Conservation (phyloP, 2,113 vertebrate genomes). For the Nettapus auritus region DNA sequence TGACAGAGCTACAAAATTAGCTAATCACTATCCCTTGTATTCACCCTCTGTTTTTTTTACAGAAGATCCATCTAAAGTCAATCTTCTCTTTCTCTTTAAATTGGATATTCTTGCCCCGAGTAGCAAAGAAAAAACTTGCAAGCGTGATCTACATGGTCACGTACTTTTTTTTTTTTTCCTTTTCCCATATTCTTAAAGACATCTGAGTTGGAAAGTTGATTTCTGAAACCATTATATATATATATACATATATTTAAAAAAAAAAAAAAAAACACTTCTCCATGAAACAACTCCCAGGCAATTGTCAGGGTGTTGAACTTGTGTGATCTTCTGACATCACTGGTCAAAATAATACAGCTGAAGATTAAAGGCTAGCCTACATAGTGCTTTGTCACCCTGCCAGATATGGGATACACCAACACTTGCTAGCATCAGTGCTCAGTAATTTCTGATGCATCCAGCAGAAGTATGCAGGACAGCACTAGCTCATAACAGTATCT, state of each 20-base stretch:
- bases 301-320: background rate
- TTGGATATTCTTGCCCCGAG: background rate
- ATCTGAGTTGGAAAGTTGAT: background rate
- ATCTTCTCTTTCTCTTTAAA: background rate
- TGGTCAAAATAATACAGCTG: background rate
- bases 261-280: background rate
- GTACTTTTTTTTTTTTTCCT: fast-evolving
- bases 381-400: background rate
- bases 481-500: background rate
- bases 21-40: background rate
- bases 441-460: background rate
- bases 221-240: background rate
- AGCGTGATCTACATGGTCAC: background rate
- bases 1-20: background rate
- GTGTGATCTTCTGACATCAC: background rate
- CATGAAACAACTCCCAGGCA: background rate
- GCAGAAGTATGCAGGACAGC: background rate
- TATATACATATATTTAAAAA: no score
- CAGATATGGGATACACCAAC: background rate
- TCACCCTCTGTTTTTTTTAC: background rate
- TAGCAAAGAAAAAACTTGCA: background rate
- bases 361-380: background rate
- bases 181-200: background rate
- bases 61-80: background rate
- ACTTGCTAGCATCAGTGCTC: background rate